phyloP scores from a whole-genome alignment of 2,888 invertebrate species.

The Arge pagana region DNA sequence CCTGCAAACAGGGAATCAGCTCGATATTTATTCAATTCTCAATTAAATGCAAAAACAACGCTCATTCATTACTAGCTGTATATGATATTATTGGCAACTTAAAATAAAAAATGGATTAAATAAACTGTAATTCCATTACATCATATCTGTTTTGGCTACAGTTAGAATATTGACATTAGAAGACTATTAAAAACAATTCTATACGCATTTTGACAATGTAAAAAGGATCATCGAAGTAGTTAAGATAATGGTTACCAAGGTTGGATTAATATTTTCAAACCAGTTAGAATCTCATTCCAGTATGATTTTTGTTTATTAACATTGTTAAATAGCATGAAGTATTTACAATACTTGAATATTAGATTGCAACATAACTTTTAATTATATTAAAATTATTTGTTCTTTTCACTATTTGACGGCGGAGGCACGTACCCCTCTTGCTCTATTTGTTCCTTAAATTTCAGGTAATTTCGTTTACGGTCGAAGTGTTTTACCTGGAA shows the following conservation, averaged over 20 bases:
- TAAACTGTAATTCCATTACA: no score
- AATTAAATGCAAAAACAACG: not conserved
- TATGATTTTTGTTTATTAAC: slow-evolving; percentile 51
- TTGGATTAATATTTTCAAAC: slow-evolving; percentile 24
- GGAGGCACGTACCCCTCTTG: slow-evolving; percentile 84
- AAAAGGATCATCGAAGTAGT: no score
- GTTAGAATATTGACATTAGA: no score
- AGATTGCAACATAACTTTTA: slow-evolving; percentile 59
- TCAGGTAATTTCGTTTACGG: slow-evolving; percentile 83
- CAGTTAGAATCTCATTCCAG: not conserved
- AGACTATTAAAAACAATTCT: no score
- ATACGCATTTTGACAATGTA: no score
- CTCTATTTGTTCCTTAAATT: slow-evolving; percentile 86
- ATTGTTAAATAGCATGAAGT: slow-evolving; percentile 42
- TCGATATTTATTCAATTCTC: slow-evolving; percentile 1
- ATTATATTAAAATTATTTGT: slow-evolving; percentile 48
- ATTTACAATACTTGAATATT: slow-evolving; percentile 46
- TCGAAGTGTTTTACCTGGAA: slow-evolving; percentile 91
- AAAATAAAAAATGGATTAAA: no score
- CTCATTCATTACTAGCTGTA: not conserved
- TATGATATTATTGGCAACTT: no score
- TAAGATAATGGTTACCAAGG: no score
- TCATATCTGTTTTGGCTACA: no score
- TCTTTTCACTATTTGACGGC: slow-evolving; percentile 53
- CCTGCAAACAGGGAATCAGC: slow-evolving; percentile 14